phyloP scores from a whole-genome alignment of 2,797 vertebrate species.

The Neomorphus geoffroyi region DNA sequence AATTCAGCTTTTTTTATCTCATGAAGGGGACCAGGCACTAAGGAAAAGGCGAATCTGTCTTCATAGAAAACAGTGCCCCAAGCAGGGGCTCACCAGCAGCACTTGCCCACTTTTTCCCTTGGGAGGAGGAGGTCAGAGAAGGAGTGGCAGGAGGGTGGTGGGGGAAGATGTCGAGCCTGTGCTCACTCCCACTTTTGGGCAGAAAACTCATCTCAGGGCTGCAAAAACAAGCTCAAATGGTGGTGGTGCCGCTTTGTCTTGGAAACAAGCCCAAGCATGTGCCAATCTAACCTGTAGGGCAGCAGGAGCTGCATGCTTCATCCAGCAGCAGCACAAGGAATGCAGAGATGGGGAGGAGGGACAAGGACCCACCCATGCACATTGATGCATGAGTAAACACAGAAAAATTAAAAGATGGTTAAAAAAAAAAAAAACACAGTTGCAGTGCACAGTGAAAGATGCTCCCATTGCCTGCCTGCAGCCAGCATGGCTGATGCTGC shows the following conservation, averaged over 20 bases:
- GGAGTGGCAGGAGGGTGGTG: too few species aligned
- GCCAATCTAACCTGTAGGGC: accelerated
- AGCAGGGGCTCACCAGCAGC: neutral
- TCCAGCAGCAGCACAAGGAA: neutral
- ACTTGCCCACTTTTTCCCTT: neutral
- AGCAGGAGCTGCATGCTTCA: neutral
- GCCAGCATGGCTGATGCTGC: accelerated
- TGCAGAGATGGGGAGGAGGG: neutral
- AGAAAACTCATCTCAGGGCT: neutral
- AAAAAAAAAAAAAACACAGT: accelerated
- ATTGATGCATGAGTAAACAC: accelerated
- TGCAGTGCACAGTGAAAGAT: neutral
- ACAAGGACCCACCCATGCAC: too few species aligned
- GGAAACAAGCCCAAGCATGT: neutral
- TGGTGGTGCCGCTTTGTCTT: neutral
- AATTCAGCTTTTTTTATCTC: neutral
- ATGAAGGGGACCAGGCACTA: neutral
- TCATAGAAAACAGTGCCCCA: neutral
- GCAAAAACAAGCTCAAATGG: accelerated
- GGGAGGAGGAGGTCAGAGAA: neutral
- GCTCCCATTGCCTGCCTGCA: too few species aligned
- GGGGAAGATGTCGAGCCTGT: too few species aligned
- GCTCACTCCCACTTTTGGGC: neutral
- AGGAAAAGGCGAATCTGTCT: neutral
- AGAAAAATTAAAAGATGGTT: neutral